Percentiles rank a stretch among this genome's conserved stretches.
Conservation (phyloP, 2,888 invertebrate species). For the Hirtodrosophila confusa region DNA sequence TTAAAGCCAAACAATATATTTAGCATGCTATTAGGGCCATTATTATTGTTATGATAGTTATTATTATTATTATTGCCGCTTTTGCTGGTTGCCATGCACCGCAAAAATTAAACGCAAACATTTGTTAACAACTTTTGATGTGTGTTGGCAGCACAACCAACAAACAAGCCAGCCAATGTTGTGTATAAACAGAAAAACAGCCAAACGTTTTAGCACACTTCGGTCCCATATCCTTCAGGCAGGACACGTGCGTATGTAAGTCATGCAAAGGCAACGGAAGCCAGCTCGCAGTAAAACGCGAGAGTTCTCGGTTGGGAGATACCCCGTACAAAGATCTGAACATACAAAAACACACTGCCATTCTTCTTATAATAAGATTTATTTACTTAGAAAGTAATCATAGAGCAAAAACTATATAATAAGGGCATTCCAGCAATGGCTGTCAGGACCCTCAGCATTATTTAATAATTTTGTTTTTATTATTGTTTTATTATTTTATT, state of each 20-base stretch:
- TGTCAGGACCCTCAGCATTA: no score
- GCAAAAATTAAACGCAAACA: constrained; percentile 68
- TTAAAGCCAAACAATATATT: constrained; percentile 52
- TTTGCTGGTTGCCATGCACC: constrained; percentile 53
- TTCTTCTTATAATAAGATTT: no score
- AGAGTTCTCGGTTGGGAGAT: no score
- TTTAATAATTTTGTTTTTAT: no score
- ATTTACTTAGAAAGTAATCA: no score
- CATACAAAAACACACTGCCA: no score
- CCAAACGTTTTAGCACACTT: background rate
- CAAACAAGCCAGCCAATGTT: constrained; percentile 3
- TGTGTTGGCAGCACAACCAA: constrained; percentile 23
- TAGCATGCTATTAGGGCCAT: constrained; percentile 38
- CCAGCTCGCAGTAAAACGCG: background rate
- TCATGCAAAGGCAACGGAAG: constrained; percentile 3
- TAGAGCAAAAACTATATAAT: no score
- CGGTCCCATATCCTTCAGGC: background rate
- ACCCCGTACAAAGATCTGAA: no score
- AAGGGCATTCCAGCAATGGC: no score
- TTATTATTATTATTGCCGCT: constrained; percentile 26
- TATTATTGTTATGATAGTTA: constrained; percentile 32
- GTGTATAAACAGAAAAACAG: no score
- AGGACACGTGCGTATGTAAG: constrained; percentile 7
- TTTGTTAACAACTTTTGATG: constrained; percentile 61
- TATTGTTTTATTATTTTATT: no score